Base-by-base conservation (phyloP, 2,888 invertebrate genomes). In the Drosophila bunnanda region DNA sequence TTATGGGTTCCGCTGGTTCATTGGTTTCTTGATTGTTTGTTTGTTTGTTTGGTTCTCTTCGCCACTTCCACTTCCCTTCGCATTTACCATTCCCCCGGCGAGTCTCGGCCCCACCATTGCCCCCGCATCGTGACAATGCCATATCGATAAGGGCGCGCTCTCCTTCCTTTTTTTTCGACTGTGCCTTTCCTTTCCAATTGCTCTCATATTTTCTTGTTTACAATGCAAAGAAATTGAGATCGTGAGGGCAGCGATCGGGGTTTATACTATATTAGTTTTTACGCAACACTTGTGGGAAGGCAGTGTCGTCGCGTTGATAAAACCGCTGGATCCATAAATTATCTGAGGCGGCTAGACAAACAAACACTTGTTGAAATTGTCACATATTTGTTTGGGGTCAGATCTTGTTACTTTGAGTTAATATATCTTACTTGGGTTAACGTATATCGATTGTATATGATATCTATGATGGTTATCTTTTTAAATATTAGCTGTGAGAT, bases 221-320 rank as follows among this genome's bases (percentile, higher is more conserved):
- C 55, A 73, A 53, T 46, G 25, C 69, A 71, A 71, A 53, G 38
- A 69, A 59, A 59, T 72, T 53, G 46, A 52, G 48, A 75, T 59
- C 67, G 39, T 60, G 60, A 61, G 61, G 66, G 74, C 64, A 32
- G 38, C 20, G 46, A 55, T n/a, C 44, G 34, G 36, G 52, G 25
- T 64, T 59, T 70, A 48, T 69, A 80, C 62, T 68, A 41, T 73
- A 80, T 82, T 77, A 65, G 59, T 39, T 69, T 69, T 53, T 69
- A 80, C 64, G 53, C 56, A 83, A 73, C 78, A 87, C 59, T 85
- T 89, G 79, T 89, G 85, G 85, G 88, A 87, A 84, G 41, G 44
- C 30, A 32, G 34, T n/a, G 61, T 62, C 32, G 57, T 20, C 17
- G 60, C 22, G 62, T 67, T 79, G 85, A 79, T 85, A 85, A 79